Evolutionary conservation across 2,113 vertebrate genomes (phyloP), one percentile per base, ranked within the genome.

Genomic region (Egretta garzetta): DNA sequence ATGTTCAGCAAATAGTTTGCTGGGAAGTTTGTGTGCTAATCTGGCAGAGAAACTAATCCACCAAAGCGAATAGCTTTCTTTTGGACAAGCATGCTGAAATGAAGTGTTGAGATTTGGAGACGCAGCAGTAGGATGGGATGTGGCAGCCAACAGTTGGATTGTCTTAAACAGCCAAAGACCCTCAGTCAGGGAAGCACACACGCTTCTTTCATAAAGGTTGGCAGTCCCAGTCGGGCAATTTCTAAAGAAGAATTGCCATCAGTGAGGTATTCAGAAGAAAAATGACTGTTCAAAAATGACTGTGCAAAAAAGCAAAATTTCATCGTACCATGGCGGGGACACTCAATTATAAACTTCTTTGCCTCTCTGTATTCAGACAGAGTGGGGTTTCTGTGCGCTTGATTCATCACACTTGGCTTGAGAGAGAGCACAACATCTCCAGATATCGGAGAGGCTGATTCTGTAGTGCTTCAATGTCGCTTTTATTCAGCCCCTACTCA

Each of bases 331-430:
- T 16, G 47, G 81, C 20, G 39, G 93, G 96, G 96, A 88, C 88
- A 83, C 90, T 97, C 75, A 80, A 92, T 96, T 94, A 62, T 82
- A 27, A 95, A 93, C 90, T 96, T 94, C 95, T 96, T 93, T 95
- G 93, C 90, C 88, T 94, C 86, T 97, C 93, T 96, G 94, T 94
- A 50, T 80, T 97, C 94, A 95, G 73, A 94, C 92, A 91, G 93
- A 95, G 89, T 9, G 5, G 80, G 70, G 86, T 91, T 96, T 97
- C 93, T 96, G 66, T 94, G 81, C 0, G 37, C 91, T 96, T 96
- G 94, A 97, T 97, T 97, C 95, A 97, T 96, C 95, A 73, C 93
- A 80, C 90, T 96, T 93, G 94, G 96, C 95, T 94, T 95, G 94
- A 97, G 95, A 94, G 94, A 96, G 83, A 91, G 91, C 88, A 84